Evolutionary conservation across 2,888 invertebrate species (phyloP), one percentile per base, ranked within the genome.

Genomic region (Agrochola lychnidis): DNA sequence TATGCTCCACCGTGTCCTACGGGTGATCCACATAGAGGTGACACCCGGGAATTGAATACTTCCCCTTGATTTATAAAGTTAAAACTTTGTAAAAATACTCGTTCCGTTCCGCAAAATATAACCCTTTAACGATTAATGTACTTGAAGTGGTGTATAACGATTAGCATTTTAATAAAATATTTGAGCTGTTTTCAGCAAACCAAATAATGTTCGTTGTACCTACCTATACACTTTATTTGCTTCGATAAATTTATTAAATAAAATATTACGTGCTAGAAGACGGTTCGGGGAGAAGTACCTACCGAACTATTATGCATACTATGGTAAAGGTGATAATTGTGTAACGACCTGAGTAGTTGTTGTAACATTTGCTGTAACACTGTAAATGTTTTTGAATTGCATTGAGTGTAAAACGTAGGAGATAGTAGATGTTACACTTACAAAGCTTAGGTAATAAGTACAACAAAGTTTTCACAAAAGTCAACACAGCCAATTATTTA

Each of bases 291-390:
- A 57, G 40, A 40, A 14, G 45, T 57, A 51, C 22, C 14, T 16
- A 7, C 16, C 12, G 14, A 9, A 1, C 19, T 19, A 10, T 63
- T 75, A 51, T n/a, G 36, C 51, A 22, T 16, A 14, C 2, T 19
- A 6, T 40, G 14, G 40, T 40, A 42, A 36, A 22, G 25, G 61
- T 76, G 51, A 76, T 75, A 67, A 71, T 78, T 78, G 64, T 51
- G 36, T 40, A 53, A 36, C 25, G 36, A 64, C 57, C 22, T 25
- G 25, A 57, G 30, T n/a, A 16, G 51, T 40, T 53, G 36, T 77
- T 76, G 61, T 25, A 53, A 62, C 25, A 67, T 62, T 76, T 76
- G 19, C n/a, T 53, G 40, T 53, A 53, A 68, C 51, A 67, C 10
- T 16, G 25, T 36, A 36, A 6, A 2, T 42, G n/a, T 22, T 42